A percentile compares a stretch with the other conserved stretches of the same genome.
Evolutionary conservation across 2,888 invertebrate genomes (phyloP).

Genomic region (Zaprionus lineosus): DNA sequence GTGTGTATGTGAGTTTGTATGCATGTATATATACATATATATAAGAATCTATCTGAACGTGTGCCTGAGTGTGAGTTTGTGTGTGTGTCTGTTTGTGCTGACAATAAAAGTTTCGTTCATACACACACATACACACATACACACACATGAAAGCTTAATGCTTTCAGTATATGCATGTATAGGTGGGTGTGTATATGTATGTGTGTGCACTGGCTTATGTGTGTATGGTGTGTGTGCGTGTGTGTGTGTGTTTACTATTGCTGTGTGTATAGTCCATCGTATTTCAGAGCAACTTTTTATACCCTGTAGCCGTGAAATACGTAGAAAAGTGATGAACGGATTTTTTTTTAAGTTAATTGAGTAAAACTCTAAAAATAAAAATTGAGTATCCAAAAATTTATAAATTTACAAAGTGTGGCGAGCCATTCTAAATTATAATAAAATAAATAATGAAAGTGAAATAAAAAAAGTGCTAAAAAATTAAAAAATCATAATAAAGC

Average conservation of each 20-base stretch:
- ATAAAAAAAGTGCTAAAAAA: too few relatives aligned
- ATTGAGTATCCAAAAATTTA: too few relatives aligned
- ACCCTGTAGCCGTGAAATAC: conserved; percentile 49
- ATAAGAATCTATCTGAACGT: conserved; percentile 14
- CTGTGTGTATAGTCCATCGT: conserved; percentile 65
- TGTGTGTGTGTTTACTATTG: conserved; percentile 41
- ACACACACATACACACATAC: conserved; percentile 50
- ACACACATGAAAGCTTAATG: conserved; percentile 67
- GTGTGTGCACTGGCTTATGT: conserved; percentile 5
- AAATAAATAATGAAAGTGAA: too few relatives aligned
- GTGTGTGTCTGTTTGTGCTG: conserved; percentile 71
- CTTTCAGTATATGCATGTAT: conserved; percentile 40
- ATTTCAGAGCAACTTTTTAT: conserved; percentile 74
- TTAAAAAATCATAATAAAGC: too few relatives aligned
- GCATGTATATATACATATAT: conserved; percentile 35
- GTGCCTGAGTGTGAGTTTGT: conserved; percentile 43
- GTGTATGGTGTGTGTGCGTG: conserved; percentile 22
- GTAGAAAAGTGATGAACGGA: conserved; percentile 20
- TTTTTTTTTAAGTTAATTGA: conserved; percentile 1
- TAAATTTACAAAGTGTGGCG: too few relatives aligned
- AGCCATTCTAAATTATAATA: too few relatives aligned
- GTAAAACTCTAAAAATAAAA: too few relatives aligned
- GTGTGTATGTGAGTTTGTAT: conserved; percentile 33
- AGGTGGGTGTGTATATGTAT: conserved; percentile 19
- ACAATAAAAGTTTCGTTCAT: conserved; percentile 71